phyloP scores from a whole-genome alignment of 2,797 vertebrate species.

The Channallabes apus region DNA sequence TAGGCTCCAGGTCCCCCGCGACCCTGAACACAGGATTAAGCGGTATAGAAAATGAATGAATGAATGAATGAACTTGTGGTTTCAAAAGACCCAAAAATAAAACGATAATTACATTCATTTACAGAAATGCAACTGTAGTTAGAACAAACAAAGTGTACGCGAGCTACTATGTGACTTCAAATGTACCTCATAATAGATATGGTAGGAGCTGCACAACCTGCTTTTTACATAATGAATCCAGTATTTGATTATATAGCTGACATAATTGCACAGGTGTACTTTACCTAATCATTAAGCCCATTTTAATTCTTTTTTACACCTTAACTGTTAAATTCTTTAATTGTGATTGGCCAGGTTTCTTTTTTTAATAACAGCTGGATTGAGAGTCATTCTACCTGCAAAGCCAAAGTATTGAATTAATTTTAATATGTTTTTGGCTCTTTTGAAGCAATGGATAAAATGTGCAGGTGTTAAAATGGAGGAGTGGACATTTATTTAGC shows the following conservation, averaged over 20 bases:
- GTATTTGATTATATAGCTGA: neutral
- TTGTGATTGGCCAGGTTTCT: neutral
- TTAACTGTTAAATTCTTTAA: neutral
- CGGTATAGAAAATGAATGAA: no score
- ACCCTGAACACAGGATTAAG: no score
- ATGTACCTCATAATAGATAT: neutral
- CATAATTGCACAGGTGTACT: neutral
- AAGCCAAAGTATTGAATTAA: neutral
- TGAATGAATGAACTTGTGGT: neutral
- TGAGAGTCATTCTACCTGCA: neutral
- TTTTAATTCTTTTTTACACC: neutral
- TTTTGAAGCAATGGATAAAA: neutral
- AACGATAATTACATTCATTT: neutral
- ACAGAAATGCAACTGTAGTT: neutral
- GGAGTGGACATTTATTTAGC: neutral
- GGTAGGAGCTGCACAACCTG: neutral
- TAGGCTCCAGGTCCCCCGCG: no score
- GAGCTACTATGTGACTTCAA: neutral
- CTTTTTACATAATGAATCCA: neutral
- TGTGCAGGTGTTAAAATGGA: neutral
- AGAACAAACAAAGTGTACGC: neutral
- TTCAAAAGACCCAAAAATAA: neutral
- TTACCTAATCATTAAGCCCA: neutral
- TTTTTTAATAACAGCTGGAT: neutral
- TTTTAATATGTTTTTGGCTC: neutral